Evolutionary conservation across 2,797 vertebrate genomes (phyloP), one percentile per base, ranked within the genome.

Genomic region (Vespertilio murinus): DNA sequence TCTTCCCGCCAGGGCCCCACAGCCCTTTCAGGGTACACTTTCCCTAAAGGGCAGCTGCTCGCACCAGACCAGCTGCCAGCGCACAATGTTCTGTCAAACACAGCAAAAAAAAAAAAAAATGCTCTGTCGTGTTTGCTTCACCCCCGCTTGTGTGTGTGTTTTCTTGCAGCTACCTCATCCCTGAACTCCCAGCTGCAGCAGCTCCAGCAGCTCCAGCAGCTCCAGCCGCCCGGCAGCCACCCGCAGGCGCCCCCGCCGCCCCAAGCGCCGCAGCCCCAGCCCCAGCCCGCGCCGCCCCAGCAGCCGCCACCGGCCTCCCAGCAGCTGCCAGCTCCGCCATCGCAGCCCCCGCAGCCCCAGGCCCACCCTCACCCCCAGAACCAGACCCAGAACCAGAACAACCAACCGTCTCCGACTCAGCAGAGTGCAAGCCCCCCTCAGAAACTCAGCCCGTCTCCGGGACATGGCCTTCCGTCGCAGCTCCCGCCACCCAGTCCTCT

Each of bases 171-270:
- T 99, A 99, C 99, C 99, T 99, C 99, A 98, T 99, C 99, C 97
- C 99, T 99, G 98, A 99, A 99, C 98, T 99, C 99, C 96, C 99
- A 99, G 97, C 99, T 99, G 97, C 99, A 99, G 98, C 99, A 99
- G 97, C 99, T 99, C 97, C 99, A 99, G 98, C 99, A 99, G 97
- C 99, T 99, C 94, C 99, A 99, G 96, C 99, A 99, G 92, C 98
- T 99, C 93, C 99, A 99, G 96, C 99, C 99, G 7, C 99, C 45
- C 45, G 13, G 45, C n/a, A 98, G 98, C 75, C 98, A 98, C 14
- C 98, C 98, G 16, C 98, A 98, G 11, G 98, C 98, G 45, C 98
- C 98, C 67, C 98, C 98, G 17, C 98, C 97, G 95, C 97, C 98
- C 97, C 99, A 98, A 79, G 94, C 98, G 22, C 56, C 98, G 96